Base-by-base conservation (phyloP, 2,113 vertebrate genomes). In the Entelurus aequoreus region DNA sequence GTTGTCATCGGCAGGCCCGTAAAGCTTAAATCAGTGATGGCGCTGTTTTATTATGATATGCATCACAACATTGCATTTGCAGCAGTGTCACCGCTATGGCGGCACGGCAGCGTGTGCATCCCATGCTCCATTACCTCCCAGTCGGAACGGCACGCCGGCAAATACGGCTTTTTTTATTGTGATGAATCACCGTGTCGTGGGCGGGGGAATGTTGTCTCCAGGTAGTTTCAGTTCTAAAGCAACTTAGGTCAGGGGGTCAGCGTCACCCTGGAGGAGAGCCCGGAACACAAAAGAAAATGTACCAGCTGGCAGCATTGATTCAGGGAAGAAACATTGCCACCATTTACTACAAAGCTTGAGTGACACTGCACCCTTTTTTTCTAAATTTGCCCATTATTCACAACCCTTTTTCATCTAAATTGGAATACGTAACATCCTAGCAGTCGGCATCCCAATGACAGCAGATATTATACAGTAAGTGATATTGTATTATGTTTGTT, bases 201-300 rank as follows among this genome's bases (percentile, higher is more conserved):
- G 76, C 78, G 75, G 64, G 69, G 80, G 61, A 78, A 68, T 63
- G 79, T 79, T 79, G 73, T 89, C 90, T 90, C 78, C 89, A 88
- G 88, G 88, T 86, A 84, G 83, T 87, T 89, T 82, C 85, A 87
- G 84, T 90, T 87, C 75, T 71, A 83, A 86, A 86, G 80, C 63
- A 71, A 80, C n/a, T 36, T 54, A 63, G 79, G 78, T 79, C 77
- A 76, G n/a, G 46, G 68, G 83, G 84, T 88, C 80, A 78, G 60
- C 28, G 53, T 80, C 82, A 63, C 71, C 55, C 76, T 84, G 82
- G 82, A 85, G 60, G 60, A 66, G 11, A 62, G 80, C 80, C 86
- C 78, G 74, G 77, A 83, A 78, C 80, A 76, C 66, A 79, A 73
- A 84, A 77, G 9, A 54, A 68, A 72, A 75, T 72, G 55, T 63